A percentile compares a stretch with the other conserved stretches of the same genome.
These are phyloP conservation scores for Quadroppia sp. DNA, from an alignment of 2,888 invertebrate genomes.

Conservation along the genomic window DNA sequence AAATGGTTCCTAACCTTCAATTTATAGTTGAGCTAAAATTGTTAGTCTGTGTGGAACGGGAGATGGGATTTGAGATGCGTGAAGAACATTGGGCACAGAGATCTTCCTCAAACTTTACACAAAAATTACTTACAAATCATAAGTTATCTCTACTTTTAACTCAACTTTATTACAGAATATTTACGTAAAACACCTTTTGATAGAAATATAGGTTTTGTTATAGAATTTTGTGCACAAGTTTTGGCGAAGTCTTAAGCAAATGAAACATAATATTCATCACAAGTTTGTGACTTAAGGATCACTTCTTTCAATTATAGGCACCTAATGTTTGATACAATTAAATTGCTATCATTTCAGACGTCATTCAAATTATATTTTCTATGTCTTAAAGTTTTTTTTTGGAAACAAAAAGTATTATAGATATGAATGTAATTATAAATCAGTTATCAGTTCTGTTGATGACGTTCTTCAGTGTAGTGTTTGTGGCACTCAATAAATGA, in stretches of 20 bases:
- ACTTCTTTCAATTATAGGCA: neutral
- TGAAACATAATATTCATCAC: neutral
- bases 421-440: too few relatives aligned
- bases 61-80: neutral
- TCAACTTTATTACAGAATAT: too few relatives aligned
- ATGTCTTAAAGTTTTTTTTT: too few relatives aligned
- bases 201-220: neutral
- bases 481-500: too few relatives aligned
- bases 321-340: too few relatives aligned
- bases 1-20: conserved; percentile 13
- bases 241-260: neutral
- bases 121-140: too few relatives aligned
- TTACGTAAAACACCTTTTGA: neutral
- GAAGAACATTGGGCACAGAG: neutral
- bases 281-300: neutral
- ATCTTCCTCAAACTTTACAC: neutral
- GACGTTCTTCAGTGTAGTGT: too few relatives aligned
- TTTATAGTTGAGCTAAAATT: neutral
- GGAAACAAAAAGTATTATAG: too few relatives aligned
- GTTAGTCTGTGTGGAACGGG: neutral
- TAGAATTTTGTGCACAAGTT: neutral
- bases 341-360: too few relatives aligned
- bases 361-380: too few relatives aligned
- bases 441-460: too few relatives aligned
- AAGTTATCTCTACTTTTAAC: too few relatives aligned